Evolutionary conservation across 2,797 vertebrate species (phyloP).

Genomic region (Enoplosus armatus): DNA sequence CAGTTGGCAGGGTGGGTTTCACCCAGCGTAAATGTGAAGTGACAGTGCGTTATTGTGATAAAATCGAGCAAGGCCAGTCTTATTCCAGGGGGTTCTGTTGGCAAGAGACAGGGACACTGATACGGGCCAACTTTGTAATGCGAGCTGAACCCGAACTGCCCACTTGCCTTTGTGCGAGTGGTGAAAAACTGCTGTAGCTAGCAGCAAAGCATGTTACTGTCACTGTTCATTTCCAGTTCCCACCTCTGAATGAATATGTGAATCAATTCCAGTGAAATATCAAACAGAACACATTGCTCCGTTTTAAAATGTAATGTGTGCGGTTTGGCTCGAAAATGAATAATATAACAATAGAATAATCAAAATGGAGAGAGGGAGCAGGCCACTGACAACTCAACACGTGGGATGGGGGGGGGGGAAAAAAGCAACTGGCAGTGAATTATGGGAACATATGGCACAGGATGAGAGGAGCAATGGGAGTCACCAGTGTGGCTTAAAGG

Average conservation of each 20-base stretch:
- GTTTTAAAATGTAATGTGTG: background rate
- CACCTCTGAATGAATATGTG: slow-evolving; percentile 16
- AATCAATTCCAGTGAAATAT: slow-evolving; percentile 4
- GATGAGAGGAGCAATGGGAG: slow-evolving; percentile 54
- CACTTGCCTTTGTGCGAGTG: slow-evolving; percentile 46
- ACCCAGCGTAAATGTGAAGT: slow-evolving; percentile 59
- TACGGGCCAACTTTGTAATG: slow-evolving; percentile 59
- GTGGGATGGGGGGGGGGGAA: slow-evolving; percentile 36
- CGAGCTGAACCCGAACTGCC: slow-evolving; percentile 56
- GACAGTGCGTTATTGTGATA: slow-evolving; percentile 71
- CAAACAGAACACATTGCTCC: background rate
- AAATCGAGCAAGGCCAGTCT: slow-evolving; percentile 51
- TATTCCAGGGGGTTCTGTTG: slow-evolving; percentile 52
- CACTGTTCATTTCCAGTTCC: background rate
- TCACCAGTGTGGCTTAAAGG: slow-evolving; percentile 55
- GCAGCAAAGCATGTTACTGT: slow-evolving; percentile 31
- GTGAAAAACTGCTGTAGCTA: slow-evolving; percentile 40
- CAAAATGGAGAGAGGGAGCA: slow-evolving; percentile 25
- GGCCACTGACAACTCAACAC: slow-evolving; percentile 53
- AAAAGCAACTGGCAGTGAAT: slow-evolving; percentile 66
- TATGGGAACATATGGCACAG: slow-evolving; percentile 72
- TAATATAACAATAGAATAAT: slow-evolving; percentile 21
- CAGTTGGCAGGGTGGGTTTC: slow-evolving; percentile 68
- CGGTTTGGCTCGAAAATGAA: background rate
- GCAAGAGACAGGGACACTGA: slow-evolving; percentile 42